These are phyloP conservation scores for Drosophila falleni DNA, from an alignment of 2,888 invertebrate genomes.

Conservation along the genomic window DNA sequence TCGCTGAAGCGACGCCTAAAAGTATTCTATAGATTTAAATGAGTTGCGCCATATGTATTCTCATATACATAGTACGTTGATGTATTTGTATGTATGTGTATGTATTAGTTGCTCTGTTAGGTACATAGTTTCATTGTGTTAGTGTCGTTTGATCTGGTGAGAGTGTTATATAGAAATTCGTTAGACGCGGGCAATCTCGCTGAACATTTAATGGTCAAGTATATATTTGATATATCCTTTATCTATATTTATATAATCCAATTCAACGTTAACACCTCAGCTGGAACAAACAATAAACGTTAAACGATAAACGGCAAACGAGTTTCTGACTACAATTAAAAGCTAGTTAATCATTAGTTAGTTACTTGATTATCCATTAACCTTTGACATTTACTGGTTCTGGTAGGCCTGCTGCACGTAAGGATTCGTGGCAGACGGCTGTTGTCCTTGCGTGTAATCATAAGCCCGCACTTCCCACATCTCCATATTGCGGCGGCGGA, in stretches of 20 bases:
- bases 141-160: slow-evolving; percentile 54
- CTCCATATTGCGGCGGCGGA: slow-evolving; percentile 67
- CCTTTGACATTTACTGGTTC: slow-evolving; percentile 31
- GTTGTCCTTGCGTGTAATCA: slow-evolving; percentile 67
- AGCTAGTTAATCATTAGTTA: slow-evolving; percentile 45
- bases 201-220: slow-evolving; percentile 34
- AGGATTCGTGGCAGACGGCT: slow-evolving; percentile 55
- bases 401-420: slow-evolving; percentile 78
- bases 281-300: slow-evolving; percentile 73
- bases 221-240: slow-evolving; percentile 6
- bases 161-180: slow-evolving; percentile 62
- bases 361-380: slow-evolving; percentile 4
- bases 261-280: slow-evolving; percentile 34
- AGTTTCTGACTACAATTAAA: slow-evolving; percentile 68
- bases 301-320: slow-evolving; percentile 60
- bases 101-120: slow-evolving; percentile 73
- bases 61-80: slow-evolving; percentile 1
- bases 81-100: slow-evolving; percentile 31
- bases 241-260: slow-evolving; percentile 32
- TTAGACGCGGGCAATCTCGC: slow-evolving; percentile 12
- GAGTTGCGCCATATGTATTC: slow-evolving; percentile 34
- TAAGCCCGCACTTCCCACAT: slow-evolving; percentile 51
- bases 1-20: slow-evolving; percentile 62
- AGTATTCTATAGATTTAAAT: slow-evolving; percentile 47
- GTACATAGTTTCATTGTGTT: slow-evolving; percentile 80